These are phyloP conservation scores for Luffia ferchaultella DNA, from an alignment of 2,888 invertebrate genomes.

Conservation along the genomic window DNA sequence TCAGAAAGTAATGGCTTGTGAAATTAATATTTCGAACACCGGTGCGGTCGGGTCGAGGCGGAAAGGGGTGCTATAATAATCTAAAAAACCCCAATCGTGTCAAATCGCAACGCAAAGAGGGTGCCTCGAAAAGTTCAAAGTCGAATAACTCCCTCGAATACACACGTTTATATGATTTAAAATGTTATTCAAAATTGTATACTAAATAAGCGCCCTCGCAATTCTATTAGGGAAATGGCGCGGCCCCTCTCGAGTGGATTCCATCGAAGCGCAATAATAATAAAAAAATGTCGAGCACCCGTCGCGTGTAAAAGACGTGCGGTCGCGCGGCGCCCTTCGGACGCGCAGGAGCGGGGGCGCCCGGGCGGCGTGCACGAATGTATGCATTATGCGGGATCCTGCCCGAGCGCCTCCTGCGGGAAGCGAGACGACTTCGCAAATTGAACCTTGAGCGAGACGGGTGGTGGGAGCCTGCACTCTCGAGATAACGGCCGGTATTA, in stretches of 20 bases:
- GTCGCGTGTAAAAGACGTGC: constrained; percentile 65
- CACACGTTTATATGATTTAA: constrained; percentile 62
- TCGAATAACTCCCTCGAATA: constrained; percentile 11
- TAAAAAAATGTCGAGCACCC: constrained; percentile 64
- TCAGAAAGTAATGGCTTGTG: constrained; percentile 37
- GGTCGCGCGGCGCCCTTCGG: constrained; percentile 45
- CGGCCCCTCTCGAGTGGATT: constrained; percentile 52
- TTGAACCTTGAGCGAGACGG: neutral
- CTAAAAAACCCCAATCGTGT: no score
- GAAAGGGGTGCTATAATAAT: neutral
- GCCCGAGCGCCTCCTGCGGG: neutral
- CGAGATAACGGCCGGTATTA: constrained; percentile 63
- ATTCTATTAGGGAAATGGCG: constrained; percentile 32
- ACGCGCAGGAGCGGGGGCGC: constrained; percentile 16
- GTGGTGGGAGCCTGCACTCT: constrained; percentile 50
- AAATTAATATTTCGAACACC: constrained; percentile 36
- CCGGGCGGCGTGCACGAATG: constrained; percentile 33
- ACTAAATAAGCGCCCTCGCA: constrained; percentile 47
- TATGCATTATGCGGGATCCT: constrained; percentile 66
- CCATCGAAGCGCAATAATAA: constrained; percentile 65
- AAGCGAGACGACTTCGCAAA: neutral
- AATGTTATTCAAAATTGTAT: constrained; percentile 54
- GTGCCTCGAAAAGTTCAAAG: constrained; percentile 1
- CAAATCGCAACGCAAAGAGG: neutral
- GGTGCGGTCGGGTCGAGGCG: constrained; percentile 14